Percentiles rank a stretch among this genome's conserved stretches.
phyloP scores from a whole-genome alignment of 2,797 vertebrate species.

The Lagorchestes hirsutus region DNA sequence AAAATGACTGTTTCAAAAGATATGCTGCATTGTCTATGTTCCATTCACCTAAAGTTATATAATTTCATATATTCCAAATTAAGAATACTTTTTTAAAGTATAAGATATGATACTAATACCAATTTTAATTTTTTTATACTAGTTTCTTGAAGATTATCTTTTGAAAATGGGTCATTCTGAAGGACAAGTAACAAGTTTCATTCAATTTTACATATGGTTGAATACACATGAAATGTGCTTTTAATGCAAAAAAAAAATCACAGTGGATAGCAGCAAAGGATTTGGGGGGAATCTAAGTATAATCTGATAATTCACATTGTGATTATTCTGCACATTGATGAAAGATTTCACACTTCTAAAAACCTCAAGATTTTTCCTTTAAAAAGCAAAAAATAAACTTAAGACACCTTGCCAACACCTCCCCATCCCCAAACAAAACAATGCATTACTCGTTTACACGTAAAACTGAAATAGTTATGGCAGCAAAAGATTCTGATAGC shows the following conservation, averaged over 20 bases:
- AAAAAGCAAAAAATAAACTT: constrained; percentile 76
- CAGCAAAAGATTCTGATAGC: constrained; percentile 89
- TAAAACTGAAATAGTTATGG: constrained; percentile 89
- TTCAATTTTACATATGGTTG: constrained; percentile 84
- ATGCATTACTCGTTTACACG: constrained; percentile 80
- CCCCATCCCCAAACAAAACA: constrained; percentile 73
- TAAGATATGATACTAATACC: constrained; percentile 1
- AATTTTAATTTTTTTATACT: constrained; percentile 71
- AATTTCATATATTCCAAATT: constrained; percentile 56
- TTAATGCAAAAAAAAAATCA: constrained; percentile 91
- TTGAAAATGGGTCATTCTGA: constrained; percentile 77
- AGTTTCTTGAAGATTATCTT: constrained; percentile 60
- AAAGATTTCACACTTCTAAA: constrained; percentile 86
- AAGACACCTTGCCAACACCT: constrained; percentile 59
- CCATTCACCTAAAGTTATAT: constrained; percentile 70
- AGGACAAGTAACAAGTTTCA: constrained; percentile 79
- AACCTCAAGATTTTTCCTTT: constrained; percentile 83
- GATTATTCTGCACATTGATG: constrained; percentile 87
- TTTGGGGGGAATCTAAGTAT: constrained; percentile 80
- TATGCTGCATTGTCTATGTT: constrained; percentile 70
- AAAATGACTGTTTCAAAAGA: constrained; percentile 73
- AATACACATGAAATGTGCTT: constrained; percentile 90
- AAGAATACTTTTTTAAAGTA: constrained; percentile 39
- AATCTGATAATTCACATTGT: constrained; percentile 89
- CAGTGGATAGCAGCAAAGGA: constrained; percentile 92